phyloP scores from a whole-genome alignment of 2,113 vertebrate species.

The Apeltes quadracus region DNA sequence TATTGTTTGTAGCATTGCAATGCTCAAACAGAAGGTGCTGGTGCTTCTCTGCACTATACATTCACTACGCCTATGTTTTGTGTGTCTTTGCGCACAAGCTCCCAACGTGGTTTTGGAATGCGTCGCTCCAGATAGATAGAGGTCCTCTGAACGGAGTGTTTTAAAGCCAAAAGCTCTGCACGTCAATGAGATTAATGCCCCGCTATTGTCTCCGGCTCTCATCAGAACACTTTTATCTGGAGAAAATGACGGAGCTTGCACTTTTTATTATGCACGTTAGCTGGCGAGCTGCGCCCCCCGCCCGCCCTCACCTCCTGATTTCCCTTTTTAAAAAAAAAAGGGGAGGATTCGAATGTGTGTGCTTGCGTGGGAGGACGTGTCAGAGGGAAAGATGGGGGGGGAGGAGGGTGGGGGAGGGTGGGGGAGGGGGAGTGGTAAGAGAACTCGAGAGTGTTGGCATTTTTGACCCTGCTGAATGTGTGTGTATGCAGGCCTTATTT shows the following conservation, averaged over 20 bases:
- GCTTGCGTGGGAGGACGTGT: background rate
- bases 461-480: constrained; percentile 1
- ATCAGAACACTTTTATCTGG: constrained; percentile 80
- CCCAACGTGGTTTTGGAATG: constrained; percentile 40
- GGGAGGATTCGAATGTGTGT: constrained; percentile 24
- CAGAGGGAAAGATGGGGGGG: background rate
- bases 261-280: constrained; percentile 80
- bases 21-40: background rate
- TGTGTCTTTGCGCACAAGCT: constrained; percentile 13
- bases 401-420: background rate
- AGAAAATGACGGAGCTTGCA: constrained; percentile 81
- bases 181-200: constrained; percentile 80
- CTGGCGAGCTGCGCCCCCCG: constrained; percentile 39
- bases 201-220: constrained; percentile 80
- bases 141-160: constrained; percentile 58
- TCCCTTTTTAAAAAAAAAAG: constrained; percentile 34
- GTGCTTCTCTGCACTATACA: background rate
- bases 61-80: background rate
- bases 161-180: constrained; percentile 66
- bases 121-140: constrained; percentile 51
- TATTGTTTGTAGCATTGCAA: background rate
- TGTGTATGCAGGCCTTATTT: constrained; percentile 39
- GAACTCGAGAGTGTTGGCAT: background rate
- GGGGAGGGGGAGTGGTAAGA: too few relatives aligned
- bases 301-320: constrained; percentile 21